phyloP scores from a whole-genome alignment of 2,113 vertebrate genomes.

The Ophthalmolycus amberensis region DNA sequence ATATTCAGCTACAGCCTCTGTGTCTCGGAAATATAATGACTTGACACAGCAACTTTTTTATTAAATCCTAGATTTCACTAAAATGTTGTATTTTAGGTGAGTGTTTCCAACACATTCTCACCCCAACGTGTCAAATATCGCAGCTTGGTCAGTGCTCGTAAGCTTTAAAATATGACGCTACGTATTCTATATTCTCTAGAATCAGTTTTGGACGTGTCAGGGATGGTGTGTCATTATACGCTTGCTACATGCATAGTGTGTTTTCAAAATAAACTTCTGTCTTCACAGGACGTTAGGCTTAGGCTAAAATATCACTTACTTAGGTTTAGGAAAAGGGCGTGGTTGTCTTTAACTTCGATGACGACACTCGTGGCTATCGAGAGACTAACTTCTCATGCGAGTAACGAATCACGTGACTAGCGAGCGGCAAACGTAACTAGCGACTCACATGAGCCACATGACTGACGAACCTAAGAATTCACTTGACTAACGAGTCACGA shows the following conservation, averaged over 20 bases:
- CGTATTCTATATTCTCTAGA: background rate
- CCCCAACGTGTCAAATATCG: background rate
- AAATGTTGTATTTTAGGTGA: background rate
- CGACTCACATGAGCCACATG: background rate
- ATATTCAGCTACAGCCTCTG: conserved; percentile 44
- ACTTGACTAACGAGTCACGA: too few relatives aligned
- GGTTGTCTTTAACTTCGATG: background rate
- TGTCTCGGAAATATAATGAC: conserved; percentile 16
- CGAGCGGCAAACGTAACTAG: too few relatives aligned
- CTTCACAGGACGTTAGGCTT: too few relatives aligned
- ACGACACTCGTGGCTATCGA: too few relatives aligned
- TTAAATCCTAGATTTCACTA: conserved; percentile 13
- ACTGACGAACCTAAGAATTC: too few relatives aligned
- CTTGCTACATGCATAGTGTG: too few relatives aligned
- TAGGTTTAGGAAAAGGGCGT: too few relatives aligned
- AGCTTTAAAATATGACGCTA: background rate
- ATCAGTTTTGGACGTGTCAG: background rate
- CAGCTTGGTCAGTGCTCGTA: background rate
- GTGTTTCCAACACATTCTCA: background rate
- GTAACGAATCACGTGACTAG: too few relatives aligned
- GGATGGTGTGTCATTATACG: too few relatives aligned
- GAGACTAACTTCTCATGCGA: too few relatives aligned
- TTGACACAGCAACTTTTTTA: background rate
- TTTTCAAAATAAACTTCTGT: too few relatives aligned
- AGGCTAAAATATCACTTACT: too few relatives aligned